These are phyloP conservation scores for Amyelois transitella DNA, from an alignment of 1,140 invertebrate genomes.

Conservation along the genomic window DNA sequence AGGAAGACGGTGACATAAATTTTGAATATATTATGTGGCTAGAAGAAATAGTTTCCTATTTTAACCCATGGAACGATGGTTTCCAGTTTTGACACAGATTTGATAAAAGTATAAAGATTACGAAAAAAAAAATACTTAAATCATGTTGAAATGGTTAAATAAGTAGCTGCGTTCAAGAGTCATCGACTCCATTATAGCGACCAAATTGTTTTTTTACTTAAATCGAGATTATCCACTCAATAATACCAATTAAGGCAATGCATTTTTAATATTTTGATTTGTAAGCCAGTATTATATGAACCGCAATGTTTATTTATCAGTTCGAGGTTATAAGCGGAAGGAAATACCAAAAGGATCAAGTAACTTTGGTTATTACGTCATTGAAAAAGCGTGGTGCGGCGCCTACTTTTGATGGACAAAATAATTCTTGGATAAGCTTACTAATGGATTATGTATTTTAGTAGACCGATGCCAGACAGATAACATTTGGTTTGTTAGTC, in stretches of 20 bases:
- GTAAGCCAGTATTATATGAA: not conserved
- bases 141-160: too few relatives aligned
- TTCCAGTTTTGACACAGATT: too few relatives aligned
- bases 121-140: too few relatives aligned
- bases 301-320: not conserved
- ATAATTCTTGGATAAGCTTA: not conserved
- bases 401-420: not conserved
- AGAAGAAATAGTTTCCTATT: too few relatives aligned
- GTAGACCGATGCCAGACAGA: not conserved
- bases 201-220: not conserved
- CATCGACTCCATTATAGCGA: not conserved
- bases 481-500: not conserved
- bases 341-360: not conserved
- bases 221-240: not conserved
- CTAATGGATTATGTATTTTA: not conserved
- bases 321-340: not conserved
- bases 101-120: too few relatives aligned
- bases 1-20: too few relatives aligned
- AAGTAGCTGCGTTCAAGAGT: not conserved
- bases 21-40: too few relatives aligned
- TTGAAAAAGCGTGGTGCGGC: not conserved
- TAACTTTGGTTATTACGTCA: not conserved
- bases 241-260: constrained; percentile 1
- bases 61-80: too few relatives aligned
- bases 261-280: constrained; percentile 1